Evolutionary conservation across 1,140 invertebrate genomes (phyloP).

Genomic region (Hypothenemus hampei): DNA sequence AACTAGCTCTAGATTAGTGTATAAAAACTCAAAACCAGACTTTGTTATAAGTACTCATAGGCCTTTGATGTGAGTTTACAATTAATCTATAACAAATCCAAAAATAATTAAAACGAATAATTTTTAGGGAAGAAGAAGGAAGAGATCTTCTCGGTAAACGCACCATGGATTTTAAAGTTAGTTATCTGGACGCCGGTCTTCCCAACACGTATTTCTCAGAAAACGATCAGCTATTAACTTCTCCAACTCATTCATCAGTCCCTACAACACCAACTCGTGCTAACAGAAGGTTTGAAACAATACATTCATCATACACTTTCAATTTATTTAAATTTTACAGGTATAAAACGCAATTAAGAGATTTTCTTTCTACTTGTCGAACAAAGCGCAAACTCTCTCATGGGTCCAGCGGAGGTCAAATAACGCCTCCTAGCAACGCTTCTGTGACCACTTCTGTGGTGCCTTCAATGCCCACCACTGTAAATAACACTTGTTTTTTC

Average conservation of each 20-base stretch:
- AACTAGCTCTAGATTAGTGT: conserved; percentile 92
- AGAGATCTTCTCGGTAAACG: conserved; percentile 91
- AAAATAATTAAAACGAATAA: too few relatives aligned
- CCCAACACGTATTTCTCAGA: conserved; percentile 87
- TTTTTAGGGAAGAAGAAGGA: conserved; percentile 91
- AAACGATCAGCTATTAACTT: conserved; percentile 69
- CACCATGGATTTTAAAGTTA: conserved; percentile 98
- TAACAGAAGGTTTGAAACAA: conserved; percentile 60
- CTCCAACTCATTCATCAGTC: conserved; percentile 50
- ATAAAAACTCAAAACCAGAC: conserved; percentile 99
- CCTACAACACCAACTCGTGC: conserved; percentile 66
- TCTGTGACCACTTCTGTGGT: conserved; percentile 41
- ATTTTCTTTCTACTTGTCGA: conserved; percentile 87
- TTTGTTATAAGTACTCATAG: conserved; percentile 97
- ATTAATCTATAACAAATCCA: too few relatives aligned
- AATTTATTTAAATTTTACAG: not conserved
- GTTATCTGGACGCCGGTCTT: conserved; percentile 88
- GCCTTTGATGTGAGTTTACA: conserved; percentile 82
- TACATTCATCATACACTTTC: conserved; percentile 1
- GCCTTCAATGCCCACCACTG: conserved; percentile 44
- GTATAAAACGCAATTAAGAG: conserved; percentile 88
- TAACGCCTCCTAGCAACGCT: conserved; percentile 38
- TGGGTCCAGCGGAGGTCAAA: conserved; percentile 44
- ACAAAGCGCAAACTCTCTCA: conserved; percentile 77
- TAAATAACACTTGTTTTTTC: conserved; percentile 2